Evolutionary conservation across 2,888 invertebrate species (phyloP).

Genomic region (Lycia hirtaria): DNA sequence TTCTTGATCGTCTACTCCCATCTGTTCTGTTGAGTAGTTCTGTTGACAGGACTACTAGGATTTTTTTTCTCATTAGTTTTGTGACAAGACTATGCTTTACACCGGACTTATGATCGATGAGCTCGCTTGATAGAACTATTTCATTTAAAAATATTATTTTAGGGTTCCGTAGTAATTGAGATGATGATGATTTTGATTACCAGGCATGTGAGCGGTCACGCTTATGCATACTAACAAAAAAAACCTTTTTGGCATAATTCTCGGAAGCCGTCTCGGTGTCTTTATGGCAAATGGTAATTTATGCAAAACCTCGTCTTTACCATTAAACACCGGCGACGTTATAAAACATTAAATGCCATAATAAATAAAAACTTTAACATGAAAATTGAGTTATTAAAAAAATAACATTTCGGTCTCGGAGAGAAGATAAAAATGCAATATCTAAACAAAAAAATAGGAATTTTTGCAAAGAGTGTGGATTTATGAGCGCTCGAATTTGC

Average conservation of each 20-base stretch:
- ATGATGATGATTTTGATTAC: too few species aligned
- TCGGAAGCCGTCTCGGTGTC: background rate
- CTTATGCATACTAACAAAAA: too few species aligned
- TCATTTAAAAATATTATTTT: too few species aligned
- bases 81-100: too few species aligned
- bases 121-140: too few species aligned
- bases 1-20: too few species aligned
- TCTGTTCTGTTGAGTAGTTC: too few species aligned
- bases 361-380: slow-evolving; percentile 35
- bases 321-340: slow-evolving; percentile 13
- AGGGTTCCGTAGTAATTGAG: too few species aligned
- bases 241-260: background rate
- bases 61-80: too few species aligned
- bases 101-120: too few species aligned
- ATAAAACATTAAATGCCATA: slow-evolving; percentile 31
- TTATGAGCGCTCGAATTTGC: slow-evolving; percentile 43
- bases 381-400: slow-evolving; percentile 41
- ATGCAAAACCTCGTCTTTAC: slow-evolving; percentile 18
- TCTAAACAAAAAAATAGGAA: slow-evolving; percentile 49
- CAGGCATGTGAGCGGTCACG: too few species aligned
- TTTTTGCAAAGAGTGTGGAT: slow-evolving; percentile 50
- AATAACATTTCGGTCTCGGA: slow-evolving; percentile 15
- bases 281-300: slow-evolving; percentile 1
- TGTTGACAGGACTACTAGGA: too few species aligned
- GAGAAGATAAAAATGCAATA: slow-evolving; percentile 34